Percentiles rank a stretch among this genome's conserved stretches.
Evolutionary conservation across 2,888 invertebrate genomes (phyloP).

Genomic region (Meteorus cinctellus): DNA sequence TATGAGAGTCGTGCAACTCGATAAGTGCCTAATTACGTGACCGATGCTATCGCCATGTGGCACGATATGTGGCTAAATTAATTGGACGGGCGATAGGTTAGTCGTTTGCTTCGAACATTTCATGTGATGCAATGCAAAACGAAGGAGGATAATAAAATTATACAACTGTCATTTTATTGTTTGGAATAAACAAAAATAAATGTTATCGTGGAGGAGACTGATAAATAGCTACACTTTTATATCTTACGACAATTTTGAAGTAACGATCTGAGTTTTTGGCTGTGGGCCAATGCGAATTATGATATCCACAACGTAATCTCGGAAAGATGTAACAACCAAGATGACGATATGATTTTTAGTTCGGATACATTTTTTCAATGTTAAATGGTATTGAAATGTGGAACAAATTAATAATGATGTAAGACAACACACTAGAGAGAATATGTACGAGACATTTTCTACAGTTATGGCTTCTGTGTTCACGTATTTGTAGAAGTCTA

Average conservation of each 20-base stretch:
- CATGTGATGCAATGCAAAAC: neutral
- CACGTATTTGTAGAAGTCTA: too few species aligned
- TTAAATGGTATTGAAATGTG: neutral
- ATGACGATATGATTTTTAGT: neutral
- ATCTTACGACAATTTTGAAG: conserved; percentile 34
- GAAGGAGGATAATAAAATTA: neutral
- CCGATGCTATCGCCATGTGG: conserved; percentile 45
- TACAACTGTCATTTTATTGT: neutral
- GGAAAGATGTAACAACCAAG: neutral
- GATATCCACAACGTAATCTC: conserved; percentile 32
- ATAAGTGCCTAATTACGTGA: conserved; percentile 66
- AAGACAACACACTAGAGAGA: too few species aligned
- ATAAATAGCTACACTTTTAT: conserved; percentile 32
- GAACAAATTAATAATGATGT: too few species aligned
- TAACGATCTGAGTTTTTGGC: conserved; percentile 62
- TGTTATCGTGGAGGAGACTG: neutral
- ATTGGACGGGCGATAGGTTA: conserved; percentile 61
- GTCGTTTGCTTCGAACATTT: conserved; percentile 4
- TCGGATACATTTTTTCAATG: neutral
- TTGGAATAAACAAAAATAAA: neutral
- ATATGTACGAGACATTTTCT: too few species aligned
- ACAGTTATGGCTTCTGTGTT: too few species aligned
- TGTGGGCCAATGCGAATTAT: conserved; percentile 56
- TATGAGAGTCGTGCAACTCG: conserved; percentile 55
- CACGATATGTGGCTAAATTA: conserved; percentile 64